Percentiles rank a stretch among this genome's conserved stretches.
phyloP scores from a whole-genome alignment of 2,113 vertebrate species.

The Deroptyus accipitrinus region DNA sequence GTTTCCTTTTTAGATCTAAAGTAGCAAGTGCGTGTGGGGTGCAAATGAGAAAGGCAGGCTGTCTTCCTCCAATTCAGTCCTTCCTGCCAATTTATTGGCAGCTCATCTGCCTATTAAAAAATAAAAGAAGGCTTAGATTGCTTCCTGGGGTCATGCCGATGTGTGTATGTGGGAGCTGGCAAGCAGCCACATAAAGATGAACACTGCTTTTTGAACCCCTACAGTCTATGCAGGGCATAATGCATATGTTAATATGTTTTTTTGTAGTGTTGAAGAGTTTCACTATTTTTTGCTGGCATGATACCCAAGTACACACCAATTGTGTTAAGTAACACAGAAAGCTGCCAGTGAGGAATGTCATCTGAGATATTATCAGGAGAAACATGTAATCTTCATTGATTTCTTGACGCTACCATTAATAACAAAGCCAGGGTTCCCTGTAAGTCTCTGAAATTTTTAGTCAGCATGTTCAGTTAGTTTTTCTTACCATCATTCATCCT shows the following conservation, averaged over 20 bases:
- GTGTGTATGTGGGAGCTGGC: neutral
- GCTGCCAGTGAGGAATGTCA: neutral
- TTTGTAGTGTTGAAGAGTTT: neutral
- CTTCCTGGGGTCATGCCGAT: neutral
- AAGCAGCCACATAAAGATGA: neutral
- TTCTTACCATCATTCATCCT: neutral
- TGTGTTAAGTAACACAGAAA: neutral
- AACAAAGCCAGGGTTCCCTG: neutral
- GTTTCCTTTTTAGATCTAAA: neutral
- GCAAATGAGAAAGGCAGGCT: neutral
- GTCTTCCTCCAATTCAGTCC: neutral
- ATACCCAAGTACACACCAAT: neutral
- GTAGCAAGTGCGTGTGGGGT: neutral
- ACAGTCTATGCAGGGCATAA: neutral
- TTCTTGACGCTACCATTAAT: constrained; percentile 38
- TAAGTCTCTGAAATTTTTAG: neutral
- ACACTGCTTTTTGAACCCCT: neutral
- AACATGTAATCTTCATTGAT: constrained; percentile 43
- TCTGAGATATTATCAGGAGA: neutral
- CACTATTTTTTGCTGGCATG: neutral
- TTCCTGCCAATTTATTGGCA: neutral
- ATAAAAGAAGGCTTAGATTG: neutral
- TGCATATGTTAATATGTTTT: neutral
- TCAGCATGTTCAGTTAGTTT: neutral
- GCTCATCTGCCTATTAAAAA: neutral